These are phyloP conservation scores for Gryon sp. DNA, from an alignment of 1,140 invertebrate species.

Conservation along the genomic window DNA sequence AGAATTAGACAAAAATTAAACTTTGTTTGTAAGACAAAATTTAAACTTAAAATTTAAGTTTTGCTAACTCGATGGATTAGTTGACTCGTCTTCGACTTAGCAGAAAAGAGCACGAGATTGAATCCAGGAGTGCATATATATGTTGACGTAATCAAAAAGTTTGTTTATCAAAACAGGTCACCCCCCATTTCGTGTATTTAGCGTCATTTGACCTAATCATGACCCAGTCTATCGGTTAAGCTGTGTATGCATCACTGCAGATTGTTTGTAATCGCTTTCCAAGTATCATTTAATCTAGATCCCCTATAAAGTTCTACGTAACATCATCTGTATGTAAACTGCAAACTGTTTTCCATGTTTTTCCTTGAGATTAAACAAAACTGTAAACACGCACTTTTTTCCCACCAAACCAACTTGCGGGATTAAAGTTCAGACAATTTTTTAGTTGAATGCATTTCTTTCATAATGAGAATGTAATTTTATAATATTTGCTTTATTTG, in stretches of 20 bases:
- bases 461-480: too few species aligned
- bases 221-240: slow-evolving; percentile 33
- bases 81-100: not conserved
- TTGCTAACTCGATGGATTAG: too few species aligned
- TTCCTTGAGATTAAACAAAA: too few species aligned
- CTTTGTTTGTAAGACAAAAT: not conserved
- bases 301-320: slow-evolving; percentile 27
- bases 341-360: not conserved
- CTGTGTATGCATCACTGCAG: not conserved
- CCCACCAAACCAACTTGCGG: not conserved
- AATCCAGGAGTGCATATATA: slow-evolving; percentile 14
- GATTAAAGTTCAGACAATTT: not conserved
- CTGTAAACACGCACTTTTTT: not conserved
- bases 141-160: slow-evolving; percentile 28
- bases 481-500: too few species aligned
- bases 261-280: slow-evolving; percentile 17
- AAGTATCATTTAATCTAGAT: slow-evolving; percentile 34
- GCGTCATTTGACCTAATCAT: slow-evolving; percentile 42
- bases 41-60: too few species aligned
- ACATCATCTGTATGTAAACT: slow-evolving; percentile 20
- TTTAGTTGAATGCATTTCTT: too few species aligned
- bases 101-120: not conserved
- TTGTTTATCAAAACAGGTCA: slow-evolving; percentile 51
- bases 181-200: slow-evolving; percentile 27
- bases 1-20: not conserved